These are phyloP conservation scores for Melanotaenia duboulayi DNA, from an alignment of 2,113 vertebrate genomes.

Conservation along the genomic window DNA sequence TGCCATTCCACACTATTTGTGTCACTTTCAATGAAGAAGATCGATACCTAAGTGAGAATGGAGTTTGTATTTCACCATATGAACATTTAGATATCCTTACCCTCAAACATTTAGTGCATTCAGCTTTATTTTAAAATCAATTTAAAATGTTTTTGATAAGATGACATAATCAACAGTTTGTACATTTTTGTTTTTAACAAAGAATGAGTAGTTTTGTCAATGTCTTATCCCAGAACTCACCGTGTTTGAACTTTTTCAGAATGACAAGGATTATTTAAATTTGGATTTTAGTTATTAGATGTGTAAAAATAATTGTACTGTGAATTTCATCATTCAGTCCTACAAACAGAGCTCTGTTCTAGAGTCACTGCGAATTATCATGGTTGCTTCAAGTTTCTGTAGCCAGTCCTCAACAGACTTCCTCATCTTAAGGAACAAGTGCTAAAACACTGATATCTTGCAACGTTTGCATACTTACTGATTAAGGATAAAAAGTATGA, in stretches of 20 bases:
- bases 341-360: background rate
- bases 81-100: background rate
- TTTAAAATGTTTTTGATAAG: too few relatives aligned
- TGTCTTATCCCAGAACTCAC: background rate
- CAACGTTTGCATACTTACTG: background rate
- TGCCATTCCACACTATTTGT: background rate
- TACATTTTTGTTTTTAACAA: too few relatives aligned
- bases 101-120: background rate
- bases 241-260: background rate
- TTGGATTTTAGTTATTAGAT: background rate
- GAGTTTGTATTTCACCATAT: background rate
- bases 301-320: background rate
- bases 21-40: background rate
- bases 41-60: background rate
- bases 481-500: background rate
- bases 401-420: background rate
- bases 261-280: too few relatives aligned
- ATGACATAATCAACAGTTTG: too few relatives aligned
- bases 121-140: background rate
- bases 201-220: constrained; percentile 1
- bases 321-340: constrained; percentile 9
- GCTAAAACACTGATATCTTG: background rate
- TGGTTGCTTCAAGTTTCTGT: background rate
- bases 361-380: constrained; percentile 10
- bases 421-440: background rate